Evolutionary conservation across 2,113 vertebrate species (phyloP).

Genomic region (Oncorhynchus mykiss): DNA sequence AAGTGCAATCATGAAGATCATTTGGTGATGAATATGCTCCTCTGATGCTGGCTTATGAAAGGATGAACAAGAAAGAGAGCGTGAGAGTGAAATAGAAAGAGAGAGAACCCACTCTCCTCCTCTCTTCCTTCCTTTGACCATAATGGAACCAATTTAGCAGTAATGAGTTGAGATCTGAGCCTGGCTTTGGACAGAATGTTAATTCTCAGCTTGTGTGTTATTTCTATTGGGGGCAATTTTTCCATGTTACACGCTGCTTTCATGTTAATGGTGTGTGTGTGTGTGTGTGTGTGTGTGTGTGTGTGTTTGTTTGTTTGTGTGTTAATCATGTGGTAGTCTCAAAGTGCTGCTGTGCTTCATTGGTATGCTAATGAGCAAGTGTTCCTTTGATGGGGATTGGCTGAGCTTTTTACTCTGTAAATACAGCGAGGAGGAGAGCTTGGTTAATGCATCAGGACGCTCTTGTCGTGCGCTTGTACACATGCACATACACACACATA

Average conservation of each 20-base stretch:
- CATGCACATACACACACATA: neutral
- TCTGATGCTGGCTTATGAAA: slow-evolving; percentile 25
- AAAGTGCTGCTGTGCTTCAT: slow-evolving; percentile 11
- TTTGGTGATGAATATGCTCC: slow-evolving; percentile 47
- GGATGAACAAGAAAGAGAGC: slow-evolving; percentile 18
- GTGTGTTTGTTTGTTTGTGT: neutral
- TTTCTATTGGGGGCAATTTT: neutral
- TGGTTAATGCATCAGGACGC: neutral
- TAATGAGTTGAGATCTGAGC: slow-evolving; percentile 60
- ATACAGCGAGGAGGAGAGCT: neutral
- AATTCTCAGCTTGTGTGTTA: slow-evolving; percentile 27
- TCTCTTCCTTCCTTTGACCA: slow-evolving; percentile 17
- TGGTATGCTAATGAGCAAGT: slow-evolving; percentile 4
- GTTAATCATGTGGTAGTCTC: neutral
- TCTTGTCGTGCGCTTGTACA: neutral
- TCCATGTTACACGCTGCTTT: neutral
- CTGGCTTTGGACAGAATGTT: slow-evolving; percentile 51
- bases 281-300: neutral
- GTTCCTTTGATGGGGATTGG: neutral
- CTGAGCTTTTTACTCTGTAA: neutral
- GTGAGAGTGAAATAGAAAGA: neutral
- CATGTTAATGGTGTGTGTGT: too few relatives aligned
- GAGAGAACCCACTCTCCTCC: slow-evolving; percentile 16
- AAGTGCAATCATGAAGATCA: slow-evolving; percentile 49
- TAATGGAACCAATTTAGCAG: slow-evolving; percentile 63